Base-by-base conservation (phyloP, 2,797 vertebrate genomes). In the Linurgus olivaceus region DNA sequence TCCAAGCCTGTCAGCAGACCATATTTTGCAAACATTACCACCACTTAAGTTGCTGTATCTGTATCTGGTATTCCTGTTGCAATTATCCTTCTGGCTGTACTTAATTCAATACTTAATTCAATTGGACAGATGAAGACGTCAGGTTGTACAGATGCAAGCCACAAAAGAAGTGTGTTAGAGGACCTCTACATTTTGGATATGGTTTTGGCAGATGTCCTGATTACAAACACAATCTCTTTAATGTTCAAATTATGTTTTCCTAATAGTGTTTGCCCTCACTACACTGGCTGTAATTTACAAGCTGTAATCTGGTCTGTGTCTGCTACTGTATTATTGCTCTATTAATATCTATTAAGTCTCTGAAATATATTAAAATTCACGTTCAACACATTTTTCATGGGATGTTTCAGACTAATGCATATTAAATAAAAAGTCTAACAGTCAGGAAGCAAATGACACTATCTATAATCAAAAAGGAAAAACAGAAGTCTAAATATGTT, bases 321-420 rank as follows among this genome's bases (percentile, higher is more conserved):
- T 88, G 50, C 77, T 93, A 31, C 40, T 77, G 85, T 67, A 88
- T 88, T 97, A 91, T 83, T 95, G 75, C 58, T 81, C 79, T 85
- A 92, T 96, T 95, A 97, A 96, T 94, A 90, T 35, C 50, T 88
- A 76, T 96, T 95, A 94, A 72, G 87, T 84, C 72, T 50, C 86
- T 92, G 80, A 89, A 90, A 93, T 82, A 91, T 9, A 95, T 93
- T 95, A 80, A 91, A 93, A 93, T 78, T 90, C 55, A 72, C 0
- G 0, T 85, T 90, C 65, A 61, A 50, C 44, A 72, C 29, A 91
- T 95, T 94, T 92, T 87, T 96, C 75, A 82, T 76, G 1, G 72
- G 58, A 90, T 73, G 63, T 81, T 86, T 94, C 58, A 71, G 66
- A 50, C 40, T 76, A 87, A 95, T 72, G 29, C 35, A 78, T 91